These are phyloP conservation scores for Sphaerodactylus townsendi DNA, from an alignment of 2,113 vertebrate genomes.

Conservation along the genomic window DNA sequence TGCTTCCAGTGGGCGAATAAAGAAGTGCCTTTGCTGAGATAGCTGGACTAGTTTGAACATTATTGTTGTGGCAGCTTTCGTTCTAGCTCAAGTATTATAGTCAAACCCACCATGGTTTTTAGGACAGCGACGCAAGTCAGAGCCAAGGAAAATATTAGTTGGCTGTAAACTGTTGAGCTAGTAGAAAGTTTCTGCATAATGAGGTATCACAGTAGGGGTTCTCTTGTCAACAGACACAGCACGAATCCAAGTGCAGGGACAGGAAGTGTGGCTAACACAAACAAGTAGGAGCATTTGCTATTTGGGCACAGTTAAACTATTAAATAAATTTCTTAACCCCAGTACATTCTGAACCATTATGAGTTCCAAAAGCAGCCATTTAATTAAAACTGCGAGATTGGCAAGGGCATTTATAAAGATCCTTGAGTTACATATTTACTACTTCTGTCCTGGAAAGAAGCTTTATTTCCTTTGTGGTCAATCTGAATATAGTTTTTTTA, in stretches of 20 bases:
- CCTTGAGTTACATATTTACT: slow-evolving; percentile 49
- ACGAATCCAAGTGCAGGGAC: slow-evolving; percentile 4
- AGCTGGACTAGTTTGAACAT: background rate
- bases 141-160: background rate
- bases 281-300: background rate
- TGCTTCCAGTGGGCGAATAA: background rate
- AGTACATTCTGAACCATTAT: slow-evolving; percentile 26
- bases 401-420: slow-evolving; percentile 36
- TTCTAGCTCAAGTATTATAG: background rate
- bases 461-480: background rate
- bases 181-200: background rate
- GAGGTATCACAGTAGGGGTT: background rate
- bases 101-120: background rate
- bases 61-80: background rate
- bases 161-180: rapidly evolving
- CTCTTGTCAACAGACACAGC: background rate
- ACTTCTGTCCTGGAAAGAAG: slow-evolving; percentile 32
- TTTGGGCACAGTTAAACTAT: slow-evolving; percentile 39
- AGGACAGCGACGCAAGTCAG: background rate
- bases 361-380: slow-evolving; percentile 33
- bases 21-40: background rate
- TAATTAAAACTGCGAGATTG: slow-evolving; percentile 52
- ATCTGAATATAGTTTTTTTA: slow-evolving; percentile 14
- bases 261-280: slow-evolving; percentile 9
- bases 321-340: slow-evolving; percentile 41